Base-by-base conservation (phyloP, 2,888 invertebrate species). In the Tenthredo distinguenda region DNA sequence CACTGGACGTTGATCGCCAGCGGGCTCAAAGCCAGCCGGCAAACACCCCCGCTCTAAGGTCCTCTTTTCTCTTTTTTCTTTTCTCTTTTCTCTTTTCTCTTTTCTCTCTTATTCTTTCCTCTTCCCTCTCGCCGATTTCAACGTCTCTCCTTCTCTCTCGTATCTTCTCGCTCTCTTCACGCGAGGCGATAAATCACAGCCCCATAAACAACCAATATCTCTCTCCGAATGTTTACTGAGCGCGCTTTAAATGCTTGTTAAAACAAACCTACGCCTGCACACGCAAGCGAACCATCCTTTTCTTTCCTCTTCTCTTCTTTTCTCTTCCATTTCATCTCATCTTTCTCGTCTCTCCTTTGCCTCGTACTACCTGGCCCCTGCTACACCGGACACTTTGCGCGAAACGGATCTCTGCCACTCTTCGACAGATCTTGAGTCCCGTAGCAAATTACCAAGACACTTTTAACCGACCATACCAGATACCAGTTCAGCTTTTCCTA, bases 211-310 rank as follows among this genome's bases (percentile, higher is more conserved):
- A 93, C 92, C 93, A 90, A 93, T 93, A 93, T 93, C 93, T 93
- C 92, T 93, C 91, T 91, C 89, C 91, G 91, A 92, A 93, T 93
- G 93, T 93, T 93, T 93, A 93, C 93, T 92, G 92, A 93, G 93
- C 92, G 91, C 91, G 92, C 93, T 93, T 93, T 93, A 93, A 93
- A 93, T 92, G 93, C 91, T 93, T 93, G 93, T 93, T 93, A 93
- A 93, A 93, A 92, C 92, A 93, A 93, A 93, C 93, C 93, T 93
- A 93, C 92, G 92, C 92, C 90, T 90, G 89, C 86, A 88, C 89
- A 89, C 88, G 88, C 85, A 81, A 81, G 62, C 58, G 1, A 62
- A 37, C 81, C 62, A 87, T 86, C 85, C 86, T 85, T 83, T 87
- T 85, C 50, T 34, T 62, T 55, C 21, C 74, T 76, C 84, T 62